Percentiles rank a stretch among this genome's conserved stretches.
phyloP scores from a whole-genome alignment of 2,888 invertebrate species.

The Tridacna crocea region DNA sequence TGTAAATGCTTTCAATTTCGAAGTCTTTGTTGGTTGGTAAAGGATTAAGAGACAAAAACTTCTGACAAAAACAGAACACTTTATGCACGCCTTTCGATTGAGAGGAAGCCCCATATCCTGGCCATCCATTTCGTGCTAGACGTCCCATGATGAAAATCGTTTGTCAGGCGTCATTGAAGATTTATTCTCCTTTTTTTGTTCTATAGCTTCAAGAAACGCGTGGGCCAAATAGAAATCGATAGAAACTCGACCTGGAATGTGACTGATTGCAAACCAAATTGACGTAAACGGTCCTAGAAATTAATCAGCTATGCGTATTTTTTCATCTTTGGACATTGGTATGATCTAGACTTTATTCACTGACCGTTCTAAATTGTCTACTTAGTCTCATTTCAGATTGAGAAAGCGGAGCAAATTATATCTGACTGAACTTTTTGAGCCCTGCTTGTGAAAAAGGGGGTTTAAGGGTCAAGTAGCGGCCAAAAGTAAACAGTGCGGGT shows the following conservation, averaged over 20 bases:
- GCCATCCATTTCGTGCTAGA: slow-evolving; percentile 3
- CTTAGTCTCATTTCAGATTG: too few relatives aligned
- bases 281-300: neutral
- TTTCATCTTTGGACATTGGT: too few relatives aligned
- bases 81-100: neutral
- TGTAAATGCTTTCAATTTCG: too few relatives aligned
- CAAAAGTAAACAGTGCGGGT: too few relatives aligned
- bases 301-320: neutral
- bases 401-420: too few relatives aligned
- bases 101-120: neutral
- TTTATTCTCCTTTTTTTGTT: slow-evolving; percentile 9
- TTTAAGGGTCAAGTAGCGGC: too few relatives aligned
- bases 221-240: neutral
- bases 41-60: neutral
- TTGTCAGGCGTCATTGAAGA: slow-evolving; percentile 16
- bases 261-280: neutral
- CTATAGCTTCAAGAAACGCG: neutral
- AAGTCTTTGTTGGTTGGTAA: too few relatives aligned
- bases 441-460: too few relatives aligned
- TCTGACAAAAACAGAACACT: neutral
- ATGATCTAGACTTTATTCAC: too few relatives aligned
- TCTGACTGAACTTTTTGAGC: too few relatives aligned
- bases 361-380: too few relatives aligned
- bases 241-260: neutral
- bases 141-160: slow-evolving; percentile 6